Evolutionary conservation across 2,888 invertebrate genomes (phyloP).

Genomic region (Lepeophtheirus nordmannii): DNA sequence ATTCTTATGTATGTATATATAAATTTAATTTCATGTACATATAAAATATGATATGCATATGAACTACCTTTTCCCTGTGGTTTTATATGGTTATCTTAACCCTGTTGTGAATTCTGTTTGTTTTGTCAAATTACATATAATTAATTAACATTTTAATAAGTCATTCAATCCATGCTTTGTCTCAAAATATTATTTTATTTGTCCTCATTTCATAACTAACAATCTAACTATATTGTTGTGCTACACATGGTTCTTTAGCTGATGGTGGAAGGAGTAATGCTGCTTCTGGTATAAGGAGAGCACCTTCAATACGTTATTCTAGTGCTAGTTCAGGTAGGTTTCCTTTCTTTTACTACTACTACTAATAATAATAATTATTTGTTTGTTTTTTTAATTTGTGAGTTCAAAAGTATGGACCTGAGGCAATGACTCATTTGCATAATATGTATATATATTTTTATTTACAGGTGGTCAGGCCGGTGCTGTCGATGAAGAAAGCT

Average conservation of each 20-base stretch:
- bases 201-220: not conserved
- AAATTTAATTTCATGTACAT: too few species aligned
- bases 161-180: too few species aligned
- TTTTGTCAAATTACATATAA: too few species aligned
- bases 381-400: too few species aligned
- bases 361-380: too few species aligned
- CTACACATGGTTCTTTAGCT: not conserved
- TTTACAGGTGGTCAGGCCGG: slow-evolving; percentile 45
- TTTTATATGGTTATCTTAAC: too few species aligned
- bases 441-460: not conserved
- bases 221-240: not conserved
- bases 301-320: not conserved
- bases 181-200: not conserved
- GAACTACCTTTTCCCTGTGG: too few species aligned
- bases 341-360: not conserved
- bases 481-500: slow-evolving; percentile 72
- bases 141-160: too few species aligned
- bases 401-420: not conserved
- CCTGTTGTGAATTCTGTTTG: too few species aligned
- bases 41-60: too few species aligned
- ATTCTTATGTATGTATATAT: too few species aligned
- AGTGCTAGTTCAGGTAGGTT: not conserved
- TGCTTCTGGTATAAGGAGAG: slow-evolving; percentile 6
- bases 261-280: not conserved
- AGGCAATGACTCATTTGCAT: too few species aligned